A percentile compares a stretch with the other conserved stretches of the same genome.
These are phyloP conservation scores for Labroides dimidiatus DNA, from an alignment of 2,797 vertebrate species.

Conservation along the genomic window DNA sequence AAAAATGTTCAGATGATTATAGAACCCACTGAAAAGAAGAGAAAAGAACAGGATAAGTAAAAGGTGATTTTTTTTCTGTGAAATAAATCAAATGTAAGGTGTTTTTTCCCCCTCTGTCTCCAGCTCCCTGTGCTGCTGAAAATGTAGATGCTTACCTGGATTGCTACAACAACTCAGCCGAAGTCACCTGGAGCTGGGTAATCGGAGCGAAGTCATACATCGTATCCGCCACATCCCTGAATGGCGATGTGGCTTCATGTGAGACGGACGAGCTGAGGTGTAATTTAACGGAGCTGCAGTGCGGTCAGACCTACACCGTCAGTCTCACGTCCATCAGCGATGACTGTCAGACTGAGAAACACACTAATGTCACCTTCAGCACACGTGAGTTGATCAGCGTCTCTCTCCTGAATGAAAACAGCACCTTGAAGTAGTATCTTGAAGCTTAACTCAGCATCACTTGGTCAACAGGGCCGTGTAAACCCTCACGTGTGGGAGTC, in stretches of 20 bases:
- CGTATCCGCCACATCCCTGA: conserved; percentile 54
- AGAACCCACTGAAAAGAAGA: no score
- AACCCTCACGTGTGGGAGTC: conserved; percentile 68
- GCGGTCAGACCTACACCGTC: conserved; percentile 79
- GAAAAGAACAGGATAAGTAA: no score
- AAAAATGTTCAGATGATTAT: no score
- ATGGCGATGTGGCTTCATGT: conserved; percentile 66
- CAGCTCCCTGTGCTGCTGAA: conserved; percentile 77
- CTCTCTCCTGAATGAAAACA: neutral
- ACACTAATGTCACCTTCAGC: conserved; percentile 54
- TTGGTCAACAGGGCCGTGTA: conserved; percentile 80
- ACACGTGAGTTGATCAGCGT: conserved; percentile 77
- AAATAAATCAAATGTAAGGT: no score
- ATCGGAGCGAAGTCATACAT: conserved; percentile 67
- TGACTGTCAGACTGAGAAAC: conserved; percentile 55
- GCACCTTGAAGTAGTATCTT: no score
- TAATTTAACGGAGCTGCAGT: conserved; percentile 70
- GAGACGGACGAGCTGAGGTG: conserved; percentile 58
- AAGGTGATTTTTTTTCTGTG: no score
- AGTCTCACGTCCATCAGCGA: conserved; percentile 63
- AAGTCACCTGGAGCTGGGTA: conserved; percentile 71
- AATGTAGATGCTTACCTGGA: conserved; percentile 53
- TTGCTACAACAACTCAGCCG: conserved; percentile 71
- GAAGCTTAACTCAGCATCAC: neutral
- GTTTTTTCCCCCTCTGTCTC: conserved; percentile 7